A percentile compares a stretch with the other conserved stretches of the same genome.
Conservation (phyloP, 2,888 invertebrate genomes). For the Nomada hirtipes region DNA sequence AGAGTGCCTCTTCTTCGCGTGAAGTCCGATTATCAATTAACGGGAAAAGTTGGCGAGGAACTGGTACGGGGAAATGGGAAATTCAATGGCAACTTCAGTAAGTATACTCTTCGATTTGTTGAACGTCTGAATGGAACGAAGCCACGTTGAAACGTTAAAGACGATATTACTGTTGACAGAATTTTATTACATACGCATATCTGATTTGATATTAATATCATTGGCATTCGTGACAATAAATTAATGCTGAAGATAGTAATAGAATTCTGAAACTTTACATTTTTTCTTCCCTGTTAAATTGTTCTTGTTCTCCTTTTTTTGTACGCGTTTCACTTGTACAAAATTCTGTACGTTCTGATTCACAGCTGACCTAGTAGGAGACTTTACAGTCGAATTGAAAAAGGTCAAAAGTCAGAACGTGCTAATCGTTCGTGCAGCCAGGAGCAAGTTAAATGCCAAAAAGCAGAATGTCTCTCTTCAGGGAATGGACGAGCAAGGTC, state of each 20-base stretch:
- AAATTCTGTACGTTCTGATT: not conserved
- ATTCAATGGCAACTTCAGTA: slow-evolving; percentile 80
- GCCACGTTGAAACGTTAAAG: not conserved
- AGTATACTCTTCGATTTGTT: slow-evolving; percentile 56
- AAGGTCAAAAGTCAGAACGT: slow-evolving; percentile 72
- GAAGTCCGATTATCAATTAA: slow-evolving; percentile 78
- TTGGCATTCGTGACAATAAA: too few relatives aligned
- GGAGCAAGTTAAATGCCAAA: slow-evolving; percentile 77
- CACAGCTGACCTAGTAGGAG: slow-evolving; percentile 78
- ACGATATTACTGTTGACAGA: too few relatives aligned
- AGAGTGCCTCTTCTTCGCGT: slow-evolving; percentile 78
- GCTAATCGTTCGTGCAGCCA: slow-evolving; percentile 80
- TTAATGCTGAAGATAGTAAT: not conserved
- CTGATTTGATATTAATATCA: too few relatives aligned
- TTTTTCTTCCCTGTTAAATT: too few relatives aligned
- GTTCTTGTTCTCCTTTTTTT: too few relatives aligned
- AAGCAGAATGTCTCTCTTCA: slow-evolving; percentile 75
- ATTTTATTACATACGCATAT: too few relatives aligned
- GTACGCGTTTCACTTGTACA: not conserved
- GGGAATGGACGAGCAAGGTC: slow-evolving; percentile 80
- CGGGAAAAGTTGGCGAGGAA: slow-evolving; percentile 79
- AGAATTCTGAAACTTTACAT: not conserved
- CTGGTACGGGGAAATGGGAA: slow-evolving; percentile 79
- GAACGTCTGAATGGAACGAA: too few relatives aligned
- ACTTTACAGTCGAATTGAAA: slow-evolving; percentile 81